phyloP scores from a whole-genome alignment of 1,140 invertebrate species.

The Pectinophora gossypiella region DNA sequence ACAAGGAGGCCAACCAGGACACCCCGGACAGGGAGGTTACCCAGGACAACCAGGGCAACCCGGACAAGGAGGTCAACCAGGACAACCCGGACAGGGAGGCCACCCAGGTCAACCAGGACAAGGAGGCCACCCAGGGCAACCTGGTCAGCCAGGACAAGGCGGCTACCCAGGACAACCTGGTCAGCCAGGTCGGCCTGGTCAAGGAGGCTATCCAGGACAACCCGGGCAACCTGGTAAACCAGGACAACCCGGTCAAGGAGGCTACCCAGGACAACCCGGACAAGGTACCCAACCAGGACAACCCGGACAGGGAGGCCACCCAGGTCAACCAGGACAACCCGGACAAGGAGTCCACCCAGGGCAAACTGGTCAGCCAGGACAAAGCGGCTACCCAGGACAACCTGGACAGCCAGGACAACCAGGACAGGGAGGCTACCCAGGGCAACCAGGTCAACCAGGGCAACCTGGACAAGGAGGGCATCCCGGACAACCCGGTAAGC shows the following conservation, averaged over 20 bases:
- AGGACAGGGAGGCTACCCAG: slow-evolving; percentile 17
- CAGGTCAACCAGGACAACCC: slow-evolving; percentile 14
- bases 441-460: slow-evolving; percentile 31
- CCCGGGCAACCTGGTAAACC: slow-evolving; percentile 8
- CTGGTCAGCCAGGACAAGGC: slow-evolving; percentile 13
- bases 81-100: slow-evolving; percentile 18
- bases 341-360: slow-evolving; percentile 4
- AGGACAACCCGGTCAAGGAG: slow-evolving; percentile 15
- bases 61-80: slow-evolving; percentile 16
- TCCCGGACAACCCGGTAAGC: slow-evolving; percentile 12
- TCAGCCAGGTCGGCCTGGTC: slow-evolving; percentile 14
- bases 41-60: slow-evolving; percentile 17
- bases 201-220: slow-evolving; percentile 5
- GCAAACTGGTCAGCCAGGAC: slow-evolving; percentile 5
- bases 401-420: neutral
- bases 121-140: slow-evolving; percentile 15
- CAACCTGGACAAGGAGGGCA: slow-evolving; percentile 16
- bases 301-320: slow-evolving; percentile 17
- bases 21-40: slow-evolving; percentile 16
- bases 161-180: slow-evolving; percentile 19
- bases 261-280: slow-evolving; percentile 10
- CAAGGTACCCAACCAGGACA: neutral
- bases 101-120: slow-evolving; percentile 20
- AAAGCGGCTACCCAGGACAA: slow-evolving; percentile 3
- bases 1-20: slow-evolving; percentile 22